Evolutionary conservation across 2,113 vertebrate genomes (phyloP).

Genomic region (Brienomyrus longianalis): DNA sequence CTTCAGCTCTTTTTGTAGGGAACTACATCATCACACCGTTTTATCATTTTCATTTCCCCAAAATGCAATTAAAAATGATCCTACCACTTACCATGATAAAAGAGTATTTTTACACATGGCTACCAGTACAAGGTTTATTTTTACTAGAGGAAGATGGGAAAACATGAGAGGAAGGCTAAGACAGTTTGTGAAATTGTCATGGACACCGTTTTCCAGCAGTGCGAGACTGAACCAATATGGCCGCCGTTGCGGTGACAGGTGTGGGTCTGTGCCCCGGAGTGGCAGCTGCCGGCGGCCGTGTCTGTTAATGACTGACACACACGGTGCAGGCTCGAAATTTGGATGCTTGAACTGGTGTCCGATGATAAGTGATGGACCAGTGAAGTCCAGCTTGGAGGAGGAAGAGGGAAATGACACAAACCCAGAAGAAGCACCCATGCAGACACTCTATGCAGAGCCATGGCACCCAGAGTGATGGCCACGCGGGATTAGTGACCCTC

Average conservation of each 20-base stretch:
- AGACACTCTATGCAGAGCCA: not conserved
- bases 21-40: not conserved
- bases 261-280: not conserved
- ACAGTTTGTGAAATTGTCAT: not conserved
- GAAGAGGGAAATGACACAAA: not conserved
- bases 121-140: not conserved
- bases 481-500: not conserved
- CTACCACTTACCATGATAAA: not conserved
- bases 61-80: not conserved
- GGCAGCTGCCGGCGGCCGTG: not conserved
- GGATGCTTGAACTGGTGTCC: not conserved
- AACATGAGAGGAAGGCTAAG: not conserved
- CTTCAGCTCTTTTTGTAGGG: not conserved
- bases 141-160: not conserved
- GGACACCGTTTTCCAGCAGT: not conserved
- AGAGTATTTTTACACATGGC: not conserved
- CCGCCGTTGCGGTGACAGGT: not conserved
- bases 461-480: not conserved
- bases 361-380: not conserved
- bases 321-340: not conserved
- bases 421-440: constrained; percentile 16
- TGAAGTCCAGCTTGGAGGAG: not conserved
- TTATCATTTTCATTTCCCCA: not conserved
- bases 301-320: not conserved
- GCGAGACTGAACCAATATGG: not conserved